Percentiles rank a stretch among this genome's conserved stretches.
Conservation (phyloP, 2,888 invertebrate species). For the Ophion obscuratus region DNA sequence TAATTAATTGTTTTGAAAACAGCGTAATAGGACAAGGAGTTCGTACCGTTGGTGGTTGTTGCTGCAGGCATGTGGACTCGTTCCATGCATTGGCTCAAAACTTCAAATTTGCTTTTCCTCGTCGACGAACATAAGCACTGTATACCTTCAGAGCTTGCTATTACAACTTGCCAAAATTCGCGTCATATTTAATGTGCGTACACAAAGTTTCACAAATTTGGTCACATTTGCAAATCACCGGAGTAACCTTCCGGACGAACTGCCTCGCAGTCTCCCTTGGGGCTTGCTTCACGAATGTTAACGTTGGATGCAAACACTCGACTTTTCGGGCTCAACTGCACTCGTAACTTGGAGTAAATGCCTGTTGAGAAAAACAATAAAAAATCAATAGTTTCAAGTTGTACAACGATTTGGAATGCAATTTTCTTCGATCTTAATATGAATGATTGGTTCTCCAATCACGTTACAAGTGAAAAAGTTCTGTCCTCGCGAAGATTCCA, state of each 20-base stretch:
- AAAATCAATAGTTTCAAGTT: background rate
- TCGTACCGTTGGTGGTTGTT: background rate
- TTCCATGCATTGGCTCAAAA: background rate
- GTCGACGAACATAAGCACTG: background rate
- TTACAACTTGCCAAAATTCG: background rate
- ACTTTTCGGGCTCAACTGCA: slow-evolving; percentile 4
- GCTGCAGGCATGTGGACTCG: background rate
- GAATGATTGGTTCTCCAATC: background rate
- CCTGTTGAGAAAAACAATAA: background rate
- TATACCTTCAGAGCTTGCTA: background rate
- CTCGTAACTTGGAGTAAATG: background rate
- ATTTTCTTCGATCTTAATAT: background rate
- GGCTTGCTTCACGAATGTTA: background rate
- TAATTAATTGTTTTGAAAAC: background rate
- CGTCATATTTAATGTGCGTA: slow-evolving; percentile 5
- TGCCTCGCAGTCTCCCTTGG: background rate
- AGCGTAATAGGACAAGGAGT: background rate
- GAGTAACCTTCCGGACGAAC: background rate
- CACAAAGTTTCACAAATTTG: slow-evolving; percentile 10
- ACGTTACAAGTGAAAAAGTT: slow-evolving; percentile 21
- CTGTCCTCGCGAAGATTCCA: slow-evolving; percentile 7
- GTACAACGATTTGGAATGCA: background rate
- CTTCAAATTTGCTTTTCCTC: background rate
- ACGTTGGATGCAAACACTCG: slow-evolving; percentile 6
- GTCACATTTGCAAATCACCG: slow-evolving; percentile 5